Evolutionary conservation across 2,113 vertebrate species (phyloP), one percentile per base, ranked within the genome.

Genomic region (Cyanoramphus novaezelandiae): DNA sequence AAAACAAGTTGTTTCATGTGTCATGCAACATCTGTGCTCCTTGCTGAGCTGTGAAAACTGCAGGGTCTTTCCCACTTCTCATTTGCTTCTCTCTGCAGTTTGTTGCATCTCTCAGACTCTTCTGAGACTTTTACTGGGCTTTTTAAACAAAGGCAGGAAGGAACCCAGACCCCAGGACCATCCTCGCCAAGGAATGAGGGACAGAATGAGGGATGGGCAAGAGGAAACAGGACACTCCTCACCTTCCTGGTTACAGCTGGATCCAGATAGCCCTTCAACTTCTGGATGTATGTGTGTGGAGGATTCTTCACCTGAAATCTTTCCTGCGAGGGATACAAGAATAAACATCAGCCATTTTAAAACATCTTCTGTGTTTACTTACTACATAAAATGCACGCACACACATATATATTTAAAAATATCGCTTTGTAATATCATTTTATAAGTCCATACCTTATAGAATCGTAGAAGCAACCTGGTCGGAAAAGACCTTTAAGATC

Each of bases 281-380:
- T 99, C 93, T 99, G 99, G 96, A 99, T 99, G 88, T 99, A 99
- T 0, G 99, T 99, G 85, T 99, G 99, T 7, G 99, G 99, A 63
- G 99, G 99, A 92, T 99, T 99, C 98, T 99, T 99, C 97, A 99
- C 99, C 96, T 99, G 99, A 97, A 99, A 99, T 24, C 99, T 98
- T 93, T 99, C 99, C 99, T 99, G 98, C 52, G 93, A 74, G 63
- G 80, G 96, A 92, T 7, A 85, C 18, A 43, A 93, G 75, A 95
- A 41, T 4, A 76, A 95, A 80, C 50, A 72, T 94, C 85, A 93
- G 77, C 33, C 39, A 44, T 52, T 65, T 20, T 23, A 17, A 5
- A 71, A 90, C 35, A n/a, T 11, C 29, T 33, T 11, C 29, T 33
- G 2, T 19, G 11, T 37, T 76, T 41, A 7, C 44, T 67, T 35